These are phyloP conservation scores for Cyclophora punctaria DNA, from an alignment of 2,888 invertebrate species.

Conservation along the genomic window DNA sequence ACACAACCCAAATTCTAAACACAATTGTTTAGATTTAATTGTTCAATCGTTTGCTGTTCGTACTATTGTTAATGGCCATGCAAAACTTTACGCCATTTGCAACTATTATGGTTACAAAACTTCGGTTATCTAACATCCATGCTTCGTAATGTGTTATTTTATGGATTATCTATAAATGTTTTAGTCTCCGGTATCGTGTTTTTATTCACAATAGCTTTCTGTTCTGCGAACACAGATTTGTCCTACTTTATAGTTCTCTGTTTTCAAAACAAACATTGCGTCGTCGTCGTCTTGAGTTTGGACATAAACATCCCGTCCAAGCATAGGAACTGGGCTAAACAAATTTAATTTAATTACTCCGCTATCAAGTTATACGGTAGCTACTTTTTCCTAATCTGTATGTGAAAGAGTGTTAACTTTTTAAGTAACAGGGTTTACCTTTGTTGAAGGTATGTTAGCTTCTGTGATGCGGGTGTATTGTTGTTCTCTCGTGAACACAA, in stretches of 20 bases:
- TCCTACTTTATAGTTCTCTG: slow-evolving; percentile 41
- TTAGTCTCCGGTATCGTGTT: slow-evolving; percentile 35
- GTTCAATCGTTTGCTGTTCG: too few relatives aligned
- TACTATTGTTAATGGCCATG: too few relatives aligned
- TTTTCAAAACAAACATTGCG: slow-evolving; percentile 58
- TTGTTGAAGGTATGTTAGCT: slow-evolving; percentile 31
- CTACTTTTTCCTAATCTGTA: slow-evolving; percentile 18
- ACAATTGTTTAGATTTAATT: too few relatives aligned
- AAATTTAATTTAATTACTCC: slow-evolving; percentile 46
- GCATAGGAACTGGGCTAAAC: slow-evolving; percentile 49
- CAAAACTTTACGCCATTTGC: too few relatives aligned
- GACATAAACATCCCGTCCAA: slow-evolving; percentile 57
- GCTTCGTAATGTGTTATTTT: neutral
- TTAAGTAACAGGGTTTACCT: slow-evolving; percentile 30
- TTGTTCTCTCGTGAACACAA: slow-evolving; percentile 35
- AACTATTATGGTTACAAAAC: too few relatives aligned
- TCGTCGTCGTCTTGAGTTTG: slow-evolving; percentile 26
- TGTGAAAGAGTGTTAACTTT: slow-evolving; percentile 22
- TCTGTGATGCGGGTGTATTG: slow-evolving; percentile 55
- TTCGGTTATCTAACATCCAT: too few relatives aligned
- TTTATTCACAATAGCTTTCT: slow-evolving; percentile 32
- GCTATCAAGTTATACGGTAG: slow-evolving; percentile 30
- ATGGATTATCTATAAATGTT: neutral
- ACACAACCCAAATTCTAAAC: too few relatives aligned
- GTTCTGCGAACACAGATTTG: slow-evolving; percentile 33